These are phyloP conservation scores for Epinephelus fuscoguttatus DNA, from an alignment of 2,113 vertebrate genomes.

Conservation along the genomic window DNA sequence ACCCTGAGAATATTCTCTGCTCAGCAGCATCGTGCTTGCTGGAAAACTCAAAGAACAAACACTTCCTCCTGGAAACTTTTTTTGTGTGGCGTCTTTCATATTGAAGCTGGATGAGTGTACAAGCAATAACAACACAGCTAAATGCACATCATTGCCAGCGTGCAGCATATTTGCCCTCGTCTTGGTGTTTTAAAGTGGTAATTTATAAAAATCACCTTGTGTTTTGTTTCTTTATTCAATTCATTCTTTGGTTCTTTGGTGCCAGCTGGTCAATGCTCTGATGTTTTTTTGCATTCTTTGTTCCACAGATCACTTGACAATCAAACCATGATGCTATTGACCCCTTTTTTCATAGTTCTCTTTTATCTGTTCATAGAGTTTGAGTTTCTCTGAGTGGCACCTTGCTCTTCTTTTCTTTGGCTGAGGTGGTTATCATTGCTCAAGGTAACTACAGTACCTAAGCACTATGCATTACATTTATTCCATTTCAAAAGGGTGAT, in stretches of 20 bases:
- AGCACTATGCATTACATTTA: not conserved
- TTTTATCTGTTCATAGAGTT: not conserved
- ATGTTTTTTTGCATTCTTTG: not conserved
- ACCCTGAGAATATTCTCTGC: conserved; percentile 45
- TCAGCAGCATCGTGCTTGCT: conserved; percentile 41
- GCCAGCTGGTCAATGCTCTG: not conserved
- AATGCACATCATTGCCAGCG: conserved; percentile 6
- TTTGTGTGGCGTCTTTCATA: conserved; percentile 8
- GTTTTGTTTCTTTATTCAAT: not conserved
- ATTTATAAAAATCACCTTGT: not conserved
- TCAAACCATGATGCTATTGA: not conserved
- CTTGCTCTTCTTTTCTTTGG: not conserved
- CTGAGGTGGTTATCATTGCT: not conserved
- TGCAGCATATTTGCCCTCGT: not conserved
- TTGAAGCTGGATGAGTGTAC: not conserved
- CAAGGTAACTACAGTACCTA: too few species aligned
- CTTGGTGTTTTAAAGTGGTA: not conserved
- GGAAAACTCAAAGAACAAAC: conserved; percentile 31
- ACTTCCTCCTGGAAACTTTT: conserved; percentile 39
- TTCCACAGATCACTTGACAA: not conserved
- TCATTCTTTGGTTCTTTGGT: not conserved
- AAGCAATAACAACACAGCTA: conserved; percentile 27
- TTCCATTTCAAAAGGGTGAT: not conserved
- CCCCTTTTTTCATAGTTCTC: too few species aligned
- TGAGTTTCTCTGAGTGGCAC: not conserved